phyloP scores from a whole-genome alignment of 30 jellyfish, hydroid and myxozoan species.

The Hydractinia symbiolongicarpus region DNA sequence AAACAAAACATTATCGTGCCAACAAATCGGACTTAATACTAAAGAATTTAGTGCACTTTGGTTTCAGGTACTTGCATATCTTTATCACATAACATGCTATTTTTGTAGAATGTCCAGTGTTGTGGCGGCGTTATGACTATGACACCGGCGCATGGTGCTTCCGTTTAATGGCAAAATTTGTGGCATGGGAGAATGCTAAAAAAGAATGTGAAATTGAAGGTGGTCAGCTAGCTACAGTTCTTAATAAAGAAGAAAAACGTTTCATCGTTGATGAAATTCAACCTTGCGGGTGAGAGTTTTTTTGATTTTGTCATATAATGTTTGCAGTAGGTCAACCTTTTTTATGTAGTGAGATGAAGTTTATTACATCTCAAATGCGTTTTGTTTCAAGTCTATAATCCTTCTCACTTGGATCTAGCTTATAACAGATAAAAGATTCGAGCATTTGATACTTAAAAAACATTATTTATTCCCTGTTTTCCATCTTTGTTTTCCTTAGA shows the following conservation, averaged over 20 bases:
- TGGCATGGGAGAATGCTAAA: conserved; percentile 76
- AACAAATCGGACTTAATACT: too few species aligned
- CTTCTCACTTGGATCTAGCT: too few species aligned
- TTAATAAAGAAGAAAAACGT: conserved; percentile 60
- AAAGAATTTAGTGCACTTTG: too few species aligned
- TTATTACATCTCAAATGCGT: too few species aligned
- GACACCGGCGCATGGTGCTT: conserved; percentile 65
- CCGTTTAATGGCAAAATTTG: conserved; percentile 64
- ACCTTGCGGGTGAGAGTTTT: conserved; percentile 62
- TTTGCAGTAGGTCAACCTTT: neutral
- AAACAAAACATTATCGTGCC: too few species aligned
- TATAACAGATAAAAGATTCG: too few species aligned
- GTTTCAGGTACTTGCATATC: too few species aligned
- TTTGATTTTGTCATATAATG: neutral
- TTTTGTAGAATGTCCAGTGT: conserved; percentile 72
- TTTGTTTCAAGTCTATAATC: too few species aligned
- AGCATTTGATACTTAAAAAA: too few species aligned
- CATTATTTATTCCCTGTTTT: too few species aligned
- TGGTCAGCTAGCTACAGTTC: conserved; percentile 73
- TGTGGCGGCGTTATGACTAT: conserved; percentile 72
- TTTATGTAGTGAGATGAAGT: neutral
- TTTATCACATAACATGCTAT: too few species aligned
- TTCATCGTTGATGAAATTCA: conserved; percentile 60
- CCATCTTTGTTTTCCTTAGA: too few species aligned
- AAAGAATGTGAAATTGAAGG: conserved; percentile 69